Evolutionary conservation across 1,140 invertebrate genomes (phyloP), one percentile per base, ranked within the genome.

Genomic region (Dreissena polymorpha): DNA sequence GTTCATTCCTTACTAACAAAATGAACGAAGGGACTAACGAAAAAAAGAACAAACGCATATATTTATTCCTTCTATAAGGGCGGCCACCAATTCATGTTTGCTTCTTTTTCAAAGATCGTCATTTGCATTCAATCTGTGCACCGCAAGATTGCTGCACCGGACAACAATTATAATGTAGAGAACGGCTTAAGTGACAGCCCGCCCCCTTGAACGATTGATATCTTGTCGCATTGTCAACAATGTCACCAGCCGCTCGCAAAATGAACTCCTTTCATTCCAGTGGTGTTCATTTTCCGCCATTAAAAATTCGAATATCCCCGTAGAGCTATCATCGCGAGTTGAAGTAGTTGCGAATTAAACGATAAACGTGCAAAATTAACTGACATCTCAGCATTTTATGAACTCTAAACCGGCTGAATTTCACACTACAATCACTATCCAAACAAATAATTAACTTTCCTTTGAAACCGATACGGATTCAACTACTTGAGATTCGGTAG

Each of bases 391-490:
- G 50, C 78, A 80, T 55, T 57, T 72, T 80, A 60, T 60, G 70
- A 60, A 23, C 14, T 80, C 64, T 80, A 64, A 80, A 80, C 60
- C 68, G 29, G 12, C n/a, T 16, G 69, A 63, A 80, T 71, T 80
- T 80, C 64, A 80, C 55, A 71, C 70, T 18, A 80, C 78, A 80
- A 80, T 80, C 21, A 13, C 27, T 72, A 18, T 57, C 63, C 70
- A 80, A 80, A 80, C 78, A 80, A 80, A 80, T 80, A 72, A 80
- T 80, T 80, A 80, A 80, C 57, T 65, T 71, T 50, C 29, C 55
- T 63, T 80, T 80, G 78, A 80, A 80, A 80, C 29, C 55, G 78
- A 80, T 80, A 80, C 63, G 25, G 63, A 16, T 50, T 70, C 50
- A 69, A 70, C 68, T 23, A 23, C 69, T 51, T 16, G 21, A 80